Percentiles rank a stretch among this genome's conserved stretches.
These are phyloP conservation scores for Diploscapter pachys DNA, from an alignment of 1,140 invertebrate genomes.

Conservation along the genomic window DNA sequence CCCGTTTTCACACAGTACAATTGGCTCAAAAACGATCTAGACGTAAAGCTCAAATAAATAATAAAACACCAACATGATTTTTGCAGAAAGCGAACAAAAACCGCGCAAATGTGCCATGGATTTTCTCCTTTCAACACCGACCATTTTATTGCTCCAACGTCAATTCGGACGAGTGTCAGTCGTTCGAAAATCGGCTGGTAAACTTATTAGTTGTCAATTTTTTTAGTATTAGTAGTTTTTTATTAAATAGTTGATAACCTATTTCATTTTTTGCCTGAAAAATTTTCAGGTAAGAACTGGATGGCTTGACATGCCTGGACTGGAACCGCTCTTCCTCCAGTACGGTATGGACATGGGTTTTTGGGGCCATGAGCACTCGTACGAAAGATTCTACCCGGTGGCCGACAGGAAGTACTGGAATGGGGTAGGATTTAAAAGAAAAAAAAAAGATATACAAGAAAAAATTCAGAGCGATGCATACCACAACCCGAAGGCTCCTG, in stretches of 20 bases:
- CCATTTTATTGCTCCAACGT: constrained; percentile 94
- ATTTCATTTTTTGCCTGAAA: not conserved
- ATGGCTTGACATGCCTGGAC: constrained; percentile 59
- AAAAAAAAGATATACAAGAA: constrained; percentile 77
- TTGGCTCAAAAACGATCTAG: constrained; percentile 79
- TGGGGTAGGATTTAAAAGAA: constrained; percentile 65
- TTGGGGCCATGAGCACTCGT: constrained; percentile 93
- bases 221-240: not conserved
- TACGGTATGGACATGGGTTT: constrained; percentile 85
- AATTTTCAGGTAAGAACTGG: constrained; percentile 40
- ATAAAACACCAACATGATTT: not conserved
- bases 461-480: constrained; percentile 75
- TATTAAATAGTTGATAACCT: not conserved
- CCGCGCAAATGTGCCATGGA: constrained; percentile 77
- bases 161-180: constrained; percentile 80
- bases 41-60: constrained; percentile 32
- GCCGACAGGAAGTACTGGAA: constrained; percentile 24
- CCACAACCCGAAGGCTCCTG: constrained; percentile 77
- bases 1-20: constrained; percentile 79
- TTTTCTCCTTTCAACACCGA: constrained; percentile 83
- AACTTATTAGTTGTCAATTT: not conserved
- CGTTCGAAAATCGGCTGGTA: constrained; percentile 62
- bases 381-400: constrained; percentile 76
- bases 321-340: constrained; percentile 80
- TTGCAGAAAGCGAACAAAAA: constrained; percentile 62